These are phyloP conservation scores for Tricholaema leucomelas DNA, from an alignment of 2,113 vertebrate genomes.

Conservation along the genomic window DNA sequence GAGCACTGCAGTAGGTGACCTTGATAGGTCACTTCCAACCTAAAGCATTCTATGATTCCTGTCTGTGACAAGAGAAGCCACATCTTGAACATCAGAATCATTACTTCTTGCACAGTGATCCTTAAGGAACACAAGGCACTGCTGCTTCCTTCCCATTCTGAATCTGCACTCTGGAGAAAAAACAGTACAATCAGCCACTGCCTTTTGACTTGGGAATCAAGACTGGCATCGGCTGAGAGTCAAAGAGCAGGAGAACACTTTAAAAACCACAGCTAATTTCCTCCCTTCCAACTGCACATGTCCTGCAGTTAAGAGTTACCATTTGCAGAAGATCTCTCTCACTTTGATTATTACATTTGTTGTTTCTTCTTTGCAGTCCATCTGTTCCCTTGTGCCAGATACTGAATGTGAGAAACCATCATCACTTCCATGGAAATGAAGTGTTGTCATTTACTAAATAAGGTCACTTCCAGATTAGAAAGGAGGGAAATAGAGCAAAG, in stretches of 20 bases:
- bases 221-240: neutral
- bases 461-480: neutral
- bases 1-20: too few relatives aligned
- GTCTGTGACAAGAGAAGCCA: neutral
- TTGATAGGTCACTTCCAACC: too few relatives aligned
- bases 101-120: neutral
- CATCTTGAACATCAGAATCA: neutral
- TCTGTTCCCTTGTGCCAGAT: conserved; percentile 9
- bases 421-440: neutral
- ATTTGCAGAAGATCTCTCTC: neutral
- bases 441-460: neutral
- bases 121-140: neutral
- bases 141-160: neutral
- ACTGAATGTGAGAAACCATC: neutral
- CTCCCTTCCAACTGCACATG: neutral
- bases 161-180: neutral
- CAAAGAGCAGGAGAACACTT: neutral
- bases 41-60: too few relatives aligned
- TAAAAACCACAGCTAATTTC: neutral
- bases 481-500: neutral
- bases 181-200: neutral
- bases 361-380: neutral
- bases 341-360: neutral
- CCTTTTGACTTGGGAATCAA: neutral
- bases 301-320: neutral